These are phyloP conservation scores for Taeniopygia guttata DNA, from an alignment of 2,797 vertebrate species.

Conservation along the genomic window DNA sequence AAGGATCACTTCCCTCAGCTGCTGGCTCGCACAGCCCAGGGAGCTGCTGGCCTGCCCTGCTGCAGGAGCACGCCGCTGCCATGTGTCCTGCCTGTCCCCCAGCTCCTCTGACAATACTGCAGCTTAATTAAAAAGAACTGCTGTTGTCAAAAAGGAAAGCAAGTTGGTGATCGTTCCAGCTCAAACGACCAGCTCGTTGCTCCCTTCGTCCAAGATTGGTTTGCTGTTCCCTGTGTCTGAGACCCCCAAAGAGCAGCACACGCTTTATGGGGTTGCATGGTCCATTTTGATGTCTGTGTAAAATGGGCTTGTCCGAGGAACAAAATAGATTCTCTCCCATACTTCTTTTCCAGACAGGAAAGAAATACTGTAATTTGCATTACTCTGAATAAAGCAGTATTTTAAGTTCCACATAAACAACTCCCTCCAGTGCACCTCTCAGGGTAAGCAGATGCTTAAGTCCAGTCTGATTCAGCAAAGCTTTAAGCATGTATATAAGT, in stretches of 20 bases:
- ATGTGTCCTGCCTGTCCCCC: not conserved
- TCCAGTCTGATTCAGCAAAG: conserved; percentile 19
- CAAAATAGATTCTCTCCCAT: not conserved
- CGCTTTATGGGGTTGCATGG: not conserved
- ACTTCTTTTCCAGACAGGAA: not conserved
- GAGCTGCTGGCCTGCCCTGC: not conserved
- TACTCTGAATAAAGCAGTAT: not conserved
- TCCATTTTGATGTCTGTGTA: not conserved
- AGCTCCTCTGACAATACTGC: not conserved
- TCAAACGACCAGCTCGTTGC: not conserved
- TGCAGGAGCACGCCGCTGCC: not conserved
- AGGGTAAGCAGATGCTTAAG: not conserved
- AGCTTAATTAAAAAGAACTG: conserved; percentile 51
- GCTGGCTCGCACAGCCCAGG: not conserved
- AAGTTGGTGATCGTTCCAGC: not conserved
- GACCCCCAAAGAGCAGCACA: not conserved
- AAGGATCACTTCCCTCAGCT: not conserved
- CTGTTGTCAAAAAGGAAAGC: not conserved
- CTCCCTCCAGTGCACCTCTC: not conserved
- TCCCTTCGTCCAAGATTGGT: not conserved
- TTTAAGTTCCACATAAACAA: not conserved
- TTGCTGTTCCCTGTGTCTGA: fast-evolving
- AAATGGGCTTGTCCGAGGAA: not conserved
- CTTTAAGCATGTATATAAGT: conserved; percentile 1
- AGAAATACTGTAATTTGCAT: not conserved